Base-by-base conservation (phyloP, 2,797 vertebrate species). In the Alosa sapidissima region DNA sequence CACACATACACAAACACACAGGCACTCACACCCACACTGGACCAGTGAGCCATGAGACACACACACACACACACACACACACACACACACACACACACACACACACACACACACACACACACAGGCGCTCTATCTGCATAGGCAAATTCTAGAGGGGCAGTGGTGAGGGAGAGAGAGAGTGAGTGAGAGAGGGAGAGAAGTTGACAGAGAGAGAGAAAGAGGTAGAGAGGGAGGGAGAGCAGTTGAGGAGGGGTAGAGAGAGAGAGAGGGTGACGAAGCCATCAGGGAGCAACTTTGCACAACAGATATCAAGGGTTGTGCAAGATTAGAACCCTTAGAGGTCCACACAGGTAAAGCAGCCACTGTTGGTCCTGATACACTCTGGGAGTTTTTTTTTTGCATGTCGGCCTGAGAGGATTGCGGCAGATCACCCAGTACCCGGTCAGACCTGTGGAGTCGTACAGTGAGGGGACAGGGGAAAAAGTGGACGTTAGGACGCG, bases 101-200 rank as follows among this genome's bases (percentile, higher is more conserved):
- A n/a, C n/a, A n/a, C n/a, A 65, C 49, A 21, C 5, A 58, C 55
- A 5, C 16, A 54, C 52, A 54, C 52, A 19, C 54, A 55, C 21
- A 19, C 8, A 9, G 54, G 1, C 58, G n/a, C 58, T 62, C n/a
- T 86, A 84, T 81, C 85, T 28, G 62, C 75, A 81, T 84, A 48
- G 81, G 75, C 48, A 14, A 49, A 54, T 82, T 51, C 60, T 16
- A 84, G 36, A 45, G 68, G 4, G 68, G 68, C 68, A 75, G 36
- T 45, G 36, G 68, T 75, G 68, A 45, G 68, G 5, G 68, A 45
- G 36, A 8, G 68, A 16, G 68, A 75, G 68, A 36, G 36, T 75
- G 62, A 68, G 28, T 13, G 62, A 68, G 52, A 3, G 16, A 55
- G 52, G 11, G 52, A 55, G 52, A 55, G 52, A 16, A 62, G 58